phyloP scores from a whole-genome alignment of 2,113 vertebrate species.

The Platichthys stellatus region DNA sequence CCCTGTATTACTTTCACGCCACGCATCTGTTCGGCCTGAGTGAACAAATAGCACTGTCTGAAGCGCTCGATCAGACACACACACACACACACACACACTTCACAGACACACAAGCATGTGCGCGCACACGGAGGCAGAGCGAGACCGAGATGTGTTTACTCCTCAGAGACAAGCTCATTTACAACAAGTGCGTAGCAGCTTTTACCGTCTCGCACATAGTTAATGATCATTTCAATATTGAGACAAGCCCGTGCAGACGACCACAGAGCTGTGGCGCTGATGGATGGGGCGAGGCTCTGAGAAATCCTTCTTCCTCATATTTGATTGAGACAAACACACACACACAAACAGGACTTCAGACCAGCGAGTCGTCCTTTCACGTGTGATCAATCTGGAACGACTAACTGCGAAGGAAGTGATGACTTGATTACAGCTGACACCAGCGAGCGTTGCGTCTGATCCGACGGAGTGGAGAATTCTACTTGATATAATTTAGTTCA shows the following conservation, averaged over 20 bases:
- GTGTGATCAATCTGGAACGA: slow-evolving; percentile 33
- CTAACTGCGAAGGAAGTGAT: slow-evolving; percentile 37
- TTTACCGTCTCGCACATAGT: slow-evolving; percentile 39
- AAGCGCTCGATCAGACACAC: slow-evolving; percentile 44
- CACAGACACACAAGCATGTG: slow-evolving; percentile 21
- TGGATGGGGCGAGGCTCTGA: slow-evolving; percentile 33
- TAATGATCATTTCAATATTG: slow-evolving; percentile 65
- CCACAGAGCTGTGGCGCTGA: slow-evolving; percentile 46
- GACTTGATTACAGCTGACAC: slow-evolving; percentile 51
- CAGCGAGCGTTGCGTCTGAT: slow-evolving; percentile 29
- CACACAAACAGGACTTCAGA: slow-evolving; percentile 22
- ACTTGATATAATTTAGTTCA: slow-evolving; percentile 46
- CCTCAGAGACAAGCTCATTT: slow-evolving; percentile 56
- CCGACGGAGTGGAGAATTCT: slow-evolving; percentile 40
- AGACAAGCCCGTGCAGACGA: slow-evolving; percentile 47
- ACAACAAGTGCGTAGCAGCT: slow-evolving; percentile 49
- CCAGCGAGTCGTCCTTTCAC: slow-evolving; percentile 13
- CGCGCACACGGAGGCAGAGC: background rate
- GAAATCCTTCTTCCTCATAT: slow-evolving; percentile 11
- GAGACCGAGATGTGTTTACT: slow-evolving; percentile 46
- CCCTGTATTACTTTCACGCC: slow-evolving; percentile 43
- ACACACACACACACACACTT: background rate
- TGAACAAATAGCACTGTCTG: slow-evolving; percentile 53
- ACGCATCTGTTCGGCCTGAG: slow-evolving; percentile 52
- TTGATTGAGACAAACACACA: slow-evolving; percentile 39